Conservation (phyloP, 2,113 vertebrate species). For the Phalacrocorax carbo region DNA sequence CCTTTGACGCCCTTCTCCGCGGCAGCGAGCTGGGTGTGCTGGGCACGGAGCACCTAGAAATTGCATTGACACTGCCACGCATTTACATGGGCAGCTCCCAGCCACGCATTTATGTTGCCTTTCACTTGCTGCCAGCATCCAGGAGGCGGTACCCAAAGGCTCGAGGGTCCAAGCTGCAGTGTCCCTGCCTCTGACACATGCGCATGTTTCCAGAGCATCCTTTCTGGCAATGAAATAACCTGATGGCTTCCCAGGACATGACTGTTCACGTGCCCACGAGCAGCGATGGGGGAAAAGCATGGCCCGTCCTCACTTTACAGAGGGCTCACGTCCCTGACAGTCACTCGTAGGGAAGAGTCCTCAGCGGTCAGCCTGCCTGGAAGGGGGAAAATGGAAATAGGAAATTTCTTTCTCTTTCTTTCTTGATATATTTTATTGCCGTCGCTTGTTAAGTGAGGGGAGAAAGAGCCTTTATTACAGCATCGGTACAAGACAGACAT, state of each 20-base stretch:
- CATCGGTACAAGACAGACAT: background rate
- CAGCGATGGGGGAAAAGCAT: rapidly evolving
- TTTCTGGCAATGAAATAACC: background rate
- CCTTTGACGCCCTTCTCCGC: background rate
- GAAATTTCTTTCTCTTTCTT: conserved; percentile 20
- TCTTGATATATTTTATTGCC: conserved; percentile 40
- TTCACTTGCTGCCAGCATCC: background rate
- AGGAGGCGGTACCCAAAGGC: rapidly evolving
- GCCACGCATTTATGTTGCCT: rapidly evolving
- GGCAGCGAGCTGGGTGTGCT: background rate
- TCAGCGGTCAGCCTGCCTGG: background rate
- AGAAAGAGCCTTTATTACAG: conserved; percentile 23
- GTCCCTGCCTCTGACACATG: background rate
- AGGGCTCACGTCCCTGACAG: background rate
- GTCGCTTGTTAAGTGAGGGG: background rate
- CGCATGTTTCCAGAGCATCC: background rate
- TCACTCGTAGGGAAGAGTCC: background rate
- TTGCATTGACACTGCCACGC: background rate
- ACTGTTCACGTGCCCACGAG: background rate
- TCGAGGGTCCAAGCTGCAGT: background rate
- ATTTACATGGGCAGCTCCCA: background rate
- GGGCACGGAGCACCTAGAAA: background rate
- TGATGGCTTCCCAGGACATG: background rate
- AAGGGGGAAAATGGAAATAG: background rate
- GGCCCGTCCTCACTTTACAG: background rate